Evolutionary conservation across 2,113 vertebrate species (phyloP), one percentile per base, ranked within the genome.

Genomic region (Mormyrus iriodes): DNA sequence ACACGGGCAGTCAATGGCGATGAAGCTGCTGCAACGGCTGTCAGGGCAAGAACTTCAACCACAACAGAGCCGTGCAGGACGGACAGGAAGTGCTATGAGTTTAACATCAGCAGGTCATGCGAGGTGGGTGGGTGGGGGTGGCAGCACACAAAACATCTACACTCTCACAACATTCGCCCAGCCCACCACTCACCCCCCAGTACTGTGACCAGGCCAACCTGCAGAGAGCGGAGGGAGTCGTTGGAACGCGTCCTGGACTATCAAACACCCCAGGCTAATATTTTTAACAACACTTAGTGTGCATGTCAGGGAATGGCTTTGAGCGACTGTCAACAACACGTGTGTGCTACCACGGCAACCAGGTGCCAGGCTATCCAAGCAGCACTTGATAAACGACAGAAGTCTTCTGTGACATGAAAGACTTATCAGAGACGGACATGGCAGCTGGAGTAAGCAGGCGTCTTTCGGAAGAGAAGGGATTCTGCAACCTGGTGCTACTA

Each of bases 161-260:
- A 86, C 84, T n/a, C 84, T 52, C 84, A 52, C 84, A 86, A 49
- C 84, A 52, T 24, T 48, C 44, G 39, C 44, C 84, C 82, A 84
- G 82, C 48, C 82, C 44, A 46, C 82, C 82, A 84, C 82, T 84
- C 82, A 84, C 82, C 82, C 82, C 82, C 82, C 82, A 46, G 84
- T 86, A 86, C 48, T 86, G 85, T 48, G 85, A 86, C 85, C 48
- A 86, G 85, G 85, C 85, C 85, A 86, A 86, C 85, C 51, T 86
- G 85, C 85, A 86, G 85, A 53, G 85, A 86, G 85, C 85, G 48
- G 85, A 86, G 85, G 85, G 27, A 52, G 85, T 86, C 17, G 51
- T 52, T 86, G 85, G 85, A 86, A 86, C 51, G 19, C 4, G 15
- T 55, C n/a, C 48, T 86, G 85, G 83, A 85, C 48, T 55, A n/a